A percentile compares a stretch with the other conserved stretches of the same genome.
These are phyloP conservation scores for Luscinia luscinia DNA, from an alignment of 2,797 vertebrate genomes.

Conservation along the genomic window DNA sequence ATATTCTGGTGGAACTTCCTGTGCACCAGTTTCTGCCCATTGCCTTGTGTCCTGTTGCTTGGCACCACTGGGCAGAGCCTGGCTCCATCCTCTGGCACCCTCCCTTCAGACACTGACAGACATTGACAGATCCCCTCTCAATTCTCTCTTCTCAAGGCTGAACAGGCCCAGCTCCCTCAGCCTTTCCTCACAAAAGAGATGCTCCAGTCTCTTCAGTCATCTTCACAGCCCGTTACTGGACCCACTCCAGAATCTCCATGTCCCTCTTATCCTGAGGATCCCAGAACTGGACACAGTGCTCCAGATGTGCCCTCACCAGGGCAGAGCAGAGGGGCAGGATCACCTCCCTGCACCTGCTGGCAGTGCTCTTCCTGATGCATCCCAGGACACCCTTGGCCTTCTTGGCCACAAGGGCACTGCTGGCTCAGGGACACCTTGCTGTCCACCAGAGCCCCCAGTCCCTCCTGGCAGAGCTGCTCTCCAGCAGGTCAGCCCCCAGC, in stretches of 20 bases:
- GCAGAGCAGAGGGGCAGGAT: background rate
- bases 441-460: background rate
- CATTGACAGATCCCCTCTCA: background rate
- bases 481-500: background rate
- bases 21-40: background rate
- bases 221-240: background rate
- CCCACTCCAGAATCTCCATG: too few relatives aligned
- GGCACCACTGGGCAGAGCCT: background rate
- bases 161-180: background rate
- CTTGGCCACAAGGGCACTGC: background rate
- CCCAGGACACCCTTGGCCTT: background rate
- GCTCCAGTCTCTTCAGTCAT: background rate
- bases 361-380: background rate
- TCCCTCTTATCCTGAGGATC: background rate
- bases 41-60: background rate
- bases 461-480: background rate
- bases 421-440: background rate
- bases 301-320: background rate
- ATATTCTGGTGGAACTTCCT: background rate
- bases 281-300: background rate
- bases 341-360: background rate
- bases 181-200: background rate
- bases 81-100: background rate
- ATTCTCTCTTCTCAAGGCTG: background rate
- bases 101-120: background rate